These are phyloP conservation scores for Anastrepha obliqua DNA, from an alignment of 1,140 invertebrate species.

Conservation along the genomic window DNA sequence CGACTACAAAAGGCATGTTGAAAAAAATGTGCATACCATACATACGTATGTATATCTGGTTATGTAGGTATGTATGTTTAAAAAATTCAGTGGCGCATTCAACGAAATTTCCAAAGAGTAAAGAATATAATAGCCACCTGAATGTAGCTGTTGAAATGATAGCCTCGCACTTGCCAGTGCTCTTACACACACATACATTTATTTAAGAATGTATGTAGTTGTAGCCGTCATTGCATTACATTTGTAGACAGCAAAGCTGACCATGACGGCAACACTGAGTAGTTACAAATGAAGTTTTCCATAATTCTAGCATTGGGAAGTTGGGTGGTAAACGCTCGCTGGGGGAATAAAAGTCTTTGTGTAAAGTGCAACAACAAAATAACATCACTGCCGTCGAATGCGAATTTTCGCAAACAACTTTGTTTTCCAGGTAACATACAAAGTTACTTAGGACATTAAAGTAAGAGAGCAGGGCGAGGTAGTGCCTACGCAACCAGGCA, in stretches of 20 bases:
- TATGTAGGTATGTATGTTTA: neutral
- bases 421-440: neutral
- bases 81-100: constrained; percentile 17
- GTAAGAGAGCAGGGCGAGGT: neutral
- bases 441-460: neutral
- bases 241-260: neutral
- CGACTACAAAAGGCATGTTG: neutral
- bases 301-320: neutral
- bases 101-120: neutral
- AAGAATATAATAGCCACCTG: constrained; percentile 28
- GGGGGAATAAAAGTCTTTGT: neutral
- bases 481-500: neutral
- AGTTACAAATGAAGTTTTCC: neutral
- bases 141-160: constrained; percentile 45
- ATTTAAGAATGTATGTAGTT: no score
- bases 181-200: neutral
- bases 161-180: neutral
- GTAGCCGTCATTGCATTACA: neutral
- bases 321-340: neutral
- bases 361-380: neutral
- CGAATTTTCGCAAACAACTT: neutral
- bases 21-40: neutral
- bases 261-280: neutral
- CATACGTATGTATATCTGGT: neutral
- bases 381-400: neutral